phyloP scores from a whole-genome alignment of 2,888 invertebrate species.

The Dicranocentrus wangi region DNA sequence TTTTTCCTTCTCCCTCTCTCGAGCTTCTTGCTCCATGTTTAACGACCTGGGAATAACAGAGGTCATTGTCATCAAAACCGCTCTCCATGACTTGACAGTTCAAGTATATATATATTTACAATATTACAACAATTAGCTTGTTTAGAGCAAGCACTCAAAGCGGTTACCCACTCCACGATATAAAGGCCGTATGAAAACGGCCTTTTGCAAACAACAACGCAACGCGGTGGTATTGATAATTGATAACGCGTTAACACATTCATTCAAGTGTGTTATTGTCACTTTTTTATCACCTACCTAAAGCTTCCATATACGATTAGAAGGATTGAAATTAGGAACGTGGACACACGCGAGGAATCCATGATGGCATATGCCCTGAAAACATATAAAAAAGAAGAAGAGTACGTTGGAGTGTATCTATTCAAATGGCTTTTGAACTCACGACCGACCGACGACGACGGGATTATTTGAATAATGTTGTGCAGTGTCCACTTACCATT shows the following conservation, averaged over 20 bases:
- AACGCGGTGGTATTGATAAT: too few species aligned
- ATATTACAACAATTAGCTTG: too few species aligned
- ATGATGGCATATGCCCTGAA: conserved; percentile 94
- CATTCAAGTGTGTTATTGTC: too few species aligned
- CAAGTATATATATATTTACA: too few species aligned
- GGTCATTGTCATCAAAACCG: conserved; percentile 44
- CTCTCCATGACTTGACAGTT: too few species aligned
- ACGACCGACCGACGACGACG: background rate
- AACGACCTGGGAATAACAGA: conserved; percentile 82
- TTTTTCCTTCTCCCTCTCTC: conserved; percentile 85
- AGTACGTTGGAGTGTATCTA: too few species aligned
- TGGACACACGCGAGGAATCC: conserved; percentile 97
- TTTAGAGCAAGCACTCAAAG: too few species aligned
- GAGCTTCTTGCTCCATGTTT: conserved; percentile 96
- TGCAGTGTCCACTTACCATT: conserved; percentile 77
- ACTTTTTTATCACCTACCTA: conserved; percentile 77
- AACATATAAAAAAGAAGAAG: conserved; percentile 61
- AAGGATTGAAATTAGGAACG: conserved; percentile 96
- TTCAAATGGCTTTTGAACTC: conserved; percentile 38
- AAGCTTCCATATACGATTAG: conserved; percentile 98
- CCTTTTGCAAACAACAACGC: too few species aligned
- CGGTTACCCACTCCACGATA: too few species aligned
- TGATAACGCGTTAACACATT: too few species aligned
- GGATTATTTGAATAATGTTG: background rate
- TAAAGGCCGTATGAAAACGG: too few species aligned